These are phyloP conservation scores for Pangasius macronema DNA, from an alignment of 2,797 vertebrate genomes.

Conservation along the genomic window DNA sequence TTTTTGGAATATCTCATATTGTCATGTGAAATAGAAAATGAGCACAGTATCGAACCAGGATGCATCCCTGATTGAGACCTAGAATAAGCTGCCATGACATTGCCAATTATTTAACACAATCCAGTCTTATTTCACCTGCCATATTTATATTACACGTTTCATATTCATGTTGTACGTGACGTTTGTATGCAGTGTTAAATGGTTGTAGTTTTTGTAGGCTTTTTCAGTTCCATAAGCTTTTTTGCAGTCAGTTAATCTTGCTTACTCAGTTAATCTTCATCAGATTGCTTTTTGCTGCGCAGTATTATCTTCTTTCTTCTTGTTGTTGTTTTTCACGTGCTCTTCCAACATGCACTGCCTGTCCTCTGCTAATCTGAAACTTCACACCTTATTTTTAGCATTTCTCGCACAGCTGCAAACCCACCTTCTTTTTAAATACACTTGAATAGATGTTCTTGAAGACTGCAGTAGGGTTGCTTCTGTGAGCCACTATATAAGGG, in stretches of 20 bases:
- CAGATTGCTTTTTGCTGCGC: constrained; percentile 31
- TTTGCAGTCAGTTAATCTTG: not conserved
- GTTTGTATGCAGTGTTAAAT: constrained; percentile 6
- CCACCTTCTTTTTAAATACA: constrained; percentile 5
- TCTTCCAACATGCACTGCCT: not conserved
- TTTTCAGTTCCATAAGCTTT: not conserved
- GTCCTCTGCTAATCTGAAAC: constrained; percentile 31
- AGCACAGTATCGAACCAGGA: not conserved
- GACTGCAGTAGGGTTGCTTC: not conserved
- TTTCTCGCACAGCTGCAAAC: constrained; percentile 13
- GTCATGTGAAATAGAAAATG: not conserved
- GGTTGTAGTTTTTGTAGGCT: not conserved
- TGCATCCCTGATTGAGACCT: not conserved
- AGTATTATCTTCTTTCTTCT: constrained; percentile 29
- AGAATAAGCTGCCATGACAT: constrained; percentile 5
- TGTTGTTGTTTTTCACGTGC: not conserved
- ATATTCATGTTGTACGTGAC: constrained; percentile 38
- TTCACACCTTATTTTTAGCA: constrained; percentile 29
- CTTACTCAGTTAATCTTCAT: constrained; percentile 19
- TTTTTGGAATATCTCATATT: no score
- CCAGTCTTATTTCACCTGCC: constrained; percentile 1
- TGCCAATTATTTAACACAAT: constrained; percentile 38
- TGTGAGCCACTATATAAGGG: not conserved
- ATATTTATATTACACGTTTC: constrained; percentile 1
- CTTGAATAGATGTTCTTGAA: not conserved